Evolutionary conservation across 2,888 invertebrate species (phyloP), one percentile per base, ranked within the genome.

Genomic region (Steinernema carpocapsae): DNA sequence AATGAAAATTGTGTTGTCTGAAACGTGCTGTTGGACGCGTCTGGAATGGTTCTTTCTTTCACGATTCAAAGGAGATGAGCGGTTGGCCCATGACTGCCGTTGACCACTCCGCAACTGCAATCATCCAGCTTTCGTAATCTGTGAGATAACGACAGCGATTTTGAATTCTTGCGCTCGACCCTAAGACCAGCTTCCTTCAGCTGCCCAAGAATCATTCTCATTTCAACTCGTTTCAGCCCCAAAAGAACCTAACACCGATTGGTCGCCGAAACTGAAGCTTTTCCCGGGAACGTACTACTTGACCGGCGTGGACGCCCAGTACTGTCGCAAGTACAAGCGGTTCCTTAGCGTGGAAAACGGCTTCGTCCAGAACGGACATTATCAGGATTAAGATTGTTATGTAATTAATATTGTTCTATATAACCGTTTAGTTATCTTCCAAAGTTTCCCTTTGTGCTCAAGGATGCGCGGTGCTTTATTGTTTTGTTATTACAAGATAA

Each of bases 251-350:
- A 26, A 45, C 26, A 1, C 22, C 12, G 45, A 42, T 1, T 43
- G 43, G 71, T 17, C 17, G n/a, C 17, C 71, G 1, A 42, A 45
- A 17, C 24, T 43, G 22, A 48, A 73, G 22, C 74, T 81, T 17
- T 81, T 81, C 72, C 79, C 80, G 0, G 79, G 77, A 24, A 77
- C 83, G 2, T 83, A 71, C 72, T 79, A 74, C 70, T 74, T 83
- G 17, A 72, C 59, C 32, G 22, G 56, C 22, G 72, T 83, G 51
- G 82, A 81, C 73, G 74, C 75, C 24, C 14, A 75, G 0, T 77
- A 76, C 71, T 59, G 78, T 17, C 74, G 83, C 72, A 64, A 42
- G n/a, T 83, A 83, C 73, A 72, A 64, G 3, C 29, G 64, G 6
- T n/a, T 12, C 64, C 2, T 14, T 3, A 10, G 3, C 10, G 37